Evolutionary conservation across 2,113 vertebrate species (phyloP).

Genomic region (Pimephales promelas): DNA sequence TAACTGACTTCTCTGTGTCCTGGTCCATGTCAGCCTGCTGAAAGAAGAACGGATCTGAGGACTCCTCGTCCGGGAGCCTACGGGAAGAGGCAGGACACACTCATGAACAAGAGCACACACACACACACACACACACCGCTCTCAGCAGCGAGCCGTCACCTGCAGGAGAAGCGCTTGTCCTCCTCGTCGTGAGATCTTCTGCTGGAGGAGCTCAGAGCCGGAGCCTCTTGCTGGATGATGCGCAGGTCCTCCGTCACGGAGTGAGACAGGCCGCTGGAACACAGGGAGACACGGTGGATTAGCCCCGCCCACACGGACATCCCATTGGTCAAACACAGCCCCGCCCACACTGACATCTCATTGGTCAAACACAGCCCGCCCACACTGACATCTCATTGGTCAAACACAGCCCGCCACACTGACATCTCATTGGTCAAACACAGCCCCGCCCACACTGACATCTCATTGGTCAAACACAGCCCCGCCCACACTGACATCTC

Average conservation of each 20-base stretch:
- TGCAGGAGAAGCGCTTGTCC: slow-evolving; percentile 77
- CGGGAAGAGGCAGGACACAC: background rate
- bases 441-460: too few species aligned
- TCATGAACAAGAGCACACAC: background rate
- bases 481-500: too few species aligned
- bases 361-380: too few species aligned
- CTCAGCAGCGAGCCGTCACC: slow-evolving; percentile 52
- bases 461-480: too few species aligned
- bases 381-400: too few species aligned
- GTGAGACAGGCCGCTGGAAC: slow-evolving; percentile 88
- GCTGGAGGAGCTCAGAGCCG: slow-evolving; percentile 55
- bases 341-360: background rate
- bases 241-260: slow-evolving; percentile 92
- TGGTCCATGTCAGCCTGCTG: slow-evolving; percentile 77
- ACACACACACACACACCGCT: background rate
- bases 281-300: background rate
- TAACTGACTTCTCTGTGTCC: slow-evolving; percentile 78
- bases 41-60: slow-evolving; percentile 74
- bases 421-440: too few species aligned
- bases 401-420: too few species aligned
- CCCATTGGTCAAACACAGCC: background rate
- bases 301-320: background rate
- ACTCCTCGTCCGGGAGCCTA: slow-evolving; percentile 80
- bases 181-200: slow-evolving; percentile 76
- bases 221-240: slow-evolving; percentile 90